phyloP scores from a whole-genome alignment of 1,140 invertebrate genomes.

The Heliconius himera region DNA sequence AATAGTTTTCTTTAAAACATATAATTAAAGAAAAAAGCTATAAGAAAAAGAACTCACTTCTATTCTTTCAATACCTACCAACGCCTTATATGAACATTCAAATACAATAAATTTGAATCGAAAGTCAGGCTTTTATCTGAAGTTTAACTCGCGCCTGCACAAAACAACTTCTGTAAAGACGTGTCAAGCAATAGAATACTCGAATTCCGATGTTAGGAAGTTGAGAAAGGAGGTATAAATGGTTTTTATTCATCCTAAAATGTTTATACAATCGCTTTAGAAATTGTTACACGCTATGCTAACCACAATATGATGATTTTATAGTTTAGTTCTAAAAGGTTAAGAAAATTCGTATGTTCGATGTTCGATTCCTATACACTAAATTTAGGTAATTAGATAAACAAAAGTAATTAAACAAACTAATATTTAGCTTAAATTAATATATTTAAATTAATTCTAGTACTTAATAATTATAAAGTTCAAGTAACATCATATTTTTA shows the following conservation, averaged over 20 bases:
- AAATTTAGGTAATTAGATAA: not conserved
- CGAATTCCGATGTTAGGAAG: constrained; percentile 49
- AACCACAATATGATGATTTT: not conserved
- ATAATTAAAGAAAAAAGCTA: not conserved
- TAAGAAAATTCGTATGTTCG: not conserved
- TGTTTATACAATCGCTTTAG: not conserved
- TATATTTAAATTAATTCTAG: too few relatives aligned
- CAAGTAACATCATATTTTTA: too few relatives aligned
- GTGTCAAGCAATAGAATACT: constrained; percentile 61
- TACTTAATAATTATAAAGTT: too few relatives aligned
- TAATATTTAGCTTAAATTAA: too few relatives aligned
- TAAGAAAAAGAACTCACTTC: not conserved
- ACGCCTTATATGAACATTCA: constrained; percentile 1
- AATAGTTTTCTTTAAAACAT: not conserved
- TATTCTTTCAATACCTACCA: not conserved
- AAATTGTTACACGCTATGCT: not conserved
- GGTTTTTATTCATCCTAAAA: not conserved
- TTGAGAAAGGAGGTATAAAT: constrained; percentile 41
- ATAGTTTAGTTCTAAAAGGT: not conserved
- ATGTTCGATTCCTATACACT: not conserved
- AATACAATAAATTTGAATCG: constrained; percentile 14
- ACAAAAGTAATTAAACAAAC: not conserved
- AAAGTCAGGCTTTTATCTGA: constrained; percentile 9
- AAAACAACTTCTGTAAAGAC: constrained; percentile 63
- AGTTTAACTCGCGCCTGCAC: constrained; percentile 25